Base-by-base conservation (phyloP, 2,113 vertebrate genomes). In the Myotis yumanensis region DNA sequence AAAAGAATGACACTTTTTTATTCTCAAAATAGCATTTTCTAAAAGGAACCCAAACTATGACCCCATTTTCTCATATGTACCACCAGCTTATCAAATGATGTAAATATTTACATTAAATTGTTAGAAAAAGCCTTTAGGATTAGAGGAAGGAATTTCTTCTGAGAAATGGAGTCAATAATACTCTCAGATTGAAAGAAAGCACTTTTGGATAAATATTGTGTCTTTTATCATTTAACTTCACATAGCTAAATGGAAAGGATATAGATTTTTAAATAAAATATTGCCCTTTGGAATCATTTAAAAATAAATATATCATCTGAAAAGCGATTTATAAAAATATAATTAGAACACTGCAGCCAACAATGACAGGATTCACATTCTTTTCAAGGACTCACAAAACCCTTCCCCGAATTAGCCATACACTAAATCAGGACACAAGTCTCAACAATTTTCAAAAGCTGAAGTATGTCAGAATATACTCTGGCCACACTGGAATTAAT, bases 1-100 rank as follows among this genome's bases (percentile, higher is more conserved):
- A 5, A 76, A 86, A 94, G 54, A 93, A 46, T 54, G 25, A 69
- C 12, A 16, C 18, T 68, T 57, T 84, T n/a, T 59, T 83, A 90
- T 79, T 82, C 40, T 75, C 68, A 89, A 82, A 93, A 85, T 77
- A 64, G 32, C 35, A 64, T 76, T 86, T 93, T 62, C 32, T 73
- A 79, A 86, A 94, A 89, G 22, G 7, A 76, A 11, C 54, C 3
- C 18, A 77, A 79, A 10, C 11, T 51, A 46, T 82, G 68, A 72
- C 3, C 10, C 17, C 18, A 15, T 94, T 73, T 93, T 57, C 46
- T 94, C 40, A 64, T 22, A 37, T 77, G n/a, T 72, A 66, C 35
- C 20, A 72, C 8, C 80, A 75, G 5, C 40, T 89, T 80, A 59
- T n/a, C 8, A 73, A 91, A 91, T 72, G 10, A 71, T 86, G 28